These are phyloP conservation scores for Phyllopteryx taeniolatus DNA, from an alignment of 2,113 vertebrate genomes.

Conservation along the genomic window DNA sequence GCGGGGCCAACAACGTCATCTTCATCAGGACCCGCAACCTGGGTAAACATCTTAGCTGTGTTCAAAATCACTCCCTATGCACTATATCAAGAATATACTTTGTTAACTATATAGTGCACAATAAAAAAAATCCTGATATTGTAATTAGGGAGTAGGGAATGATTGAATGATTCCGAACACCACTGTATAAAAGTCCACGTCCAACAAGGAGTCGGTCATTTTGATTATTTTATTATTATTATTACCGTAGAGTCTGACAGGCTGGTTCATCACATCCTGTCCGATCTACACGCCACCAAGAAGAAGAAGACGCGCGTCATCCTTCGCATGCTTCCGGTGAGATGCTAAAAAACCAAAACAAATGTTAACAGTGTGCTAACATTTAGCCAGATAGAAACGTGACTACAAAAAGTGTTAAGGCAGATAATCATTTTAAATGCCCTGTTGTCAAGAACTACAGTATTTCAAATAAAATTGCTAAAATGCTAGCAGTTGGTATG, in stretches of 20 bases:
- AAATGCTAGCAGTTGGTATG: no score
- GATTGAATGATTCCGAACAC: no score
- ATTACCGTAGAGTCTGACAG: conserved; percentile 80
- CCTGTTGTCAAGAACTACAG: no score
- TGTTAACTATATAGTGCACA: no score
- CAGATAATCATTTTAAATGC: no score
- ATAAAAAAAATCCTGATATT: no score
- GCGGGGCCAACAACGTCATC: conserved; percentile 92
- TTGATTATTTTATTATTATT: no score
- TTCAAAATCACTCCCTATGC: neutral
- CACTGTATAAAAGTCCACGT: no score
- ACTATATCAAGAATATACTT: neutral
- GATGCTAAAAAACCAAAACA: conserved; percentile 7
- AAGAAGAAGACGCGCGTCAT: conserved; percentile 90
- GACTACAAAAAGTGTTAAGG: no score
- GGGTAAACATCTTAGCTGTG: conserved; percentile 62
- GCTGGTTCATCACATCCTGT: conserved; percentile 89
- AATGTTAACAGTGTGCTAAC: neutral
- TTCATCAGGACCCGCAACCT: conserved; percentile 89
- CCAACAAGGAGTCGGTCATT: neutral
- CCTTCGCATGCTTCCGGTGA: conserved; percentile 90
- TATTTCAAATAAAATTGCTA: no score
- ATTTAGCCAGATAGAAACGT: neutral
- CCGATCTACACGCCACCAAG: conserved; percentile 86
- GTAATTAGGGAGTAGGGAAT: no score